phyloP scores from a whole-genome alignment of 2,797 vertebrate species.

The Limosa lapponica region DNA sequence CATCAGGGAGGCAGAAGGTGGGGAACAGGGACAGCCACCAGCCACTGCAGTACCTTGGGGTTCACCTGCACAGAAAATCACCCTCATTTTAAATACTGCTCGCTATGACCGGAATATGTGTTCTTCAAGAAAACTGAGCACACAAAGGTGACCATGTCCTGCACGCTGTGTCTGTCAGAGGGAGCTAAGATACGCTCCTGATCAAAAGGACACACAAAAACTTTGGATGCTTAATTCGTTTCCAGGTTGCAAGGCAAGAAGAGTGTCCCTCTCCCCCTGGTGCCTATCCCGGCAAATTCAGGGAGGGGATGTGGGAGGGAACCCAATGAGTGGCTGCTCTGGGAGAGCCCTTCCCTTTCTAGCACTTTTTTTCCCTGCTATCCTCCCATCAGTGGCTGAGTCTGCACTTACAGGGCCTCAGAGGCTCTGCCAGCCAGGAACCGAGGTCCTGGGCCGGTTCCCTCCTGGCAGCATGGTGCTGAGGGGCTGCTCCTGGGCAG shows the following conservation, averaged over 20 bases:
- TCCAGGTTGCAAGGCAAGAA: not conserved
- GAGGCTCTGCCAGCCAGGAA: not conserved
- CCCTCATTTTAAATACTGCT: too few relatives aligned
- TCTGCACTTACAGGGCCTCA: not conserved
- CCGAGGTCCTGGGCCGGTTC: not conserved
- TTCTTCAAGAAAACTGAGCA: not conserved
- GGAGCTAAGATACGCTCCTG: not conserved
- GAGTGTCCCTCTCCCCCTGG: not conserved
- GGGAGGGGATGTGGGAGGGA: not conserved
- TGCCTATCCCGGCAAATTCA: not conserved
- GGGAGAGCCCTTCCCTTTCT: not conserved
- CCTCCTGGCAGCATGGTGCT: not conserved
- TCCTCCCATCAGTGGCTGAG: too few relatives aligned
- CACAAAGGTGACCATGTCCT: fast-evolving
- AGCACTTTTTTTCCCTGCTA: not conserved
- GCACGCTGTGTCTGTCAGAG: fast-evolving
- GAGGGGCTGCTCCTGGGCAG: not conserved
- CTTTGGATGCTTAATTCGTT: not conserved
- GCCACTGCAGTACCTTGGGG: fast-evolving
- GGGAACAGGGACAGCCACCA: not conserved
- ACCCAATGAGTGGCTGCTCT: not conserved
- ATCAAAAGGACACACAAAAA: not conserved
- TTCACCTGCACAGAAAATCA: not conserved
- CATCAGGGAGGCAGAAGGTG: not conserved
- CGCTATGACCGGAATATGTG: fast-evolving